phyloP scores from a whole-genome alignment of 2,113 vertebrate species.

The Sminthopsis crassicaudata region DNA sequence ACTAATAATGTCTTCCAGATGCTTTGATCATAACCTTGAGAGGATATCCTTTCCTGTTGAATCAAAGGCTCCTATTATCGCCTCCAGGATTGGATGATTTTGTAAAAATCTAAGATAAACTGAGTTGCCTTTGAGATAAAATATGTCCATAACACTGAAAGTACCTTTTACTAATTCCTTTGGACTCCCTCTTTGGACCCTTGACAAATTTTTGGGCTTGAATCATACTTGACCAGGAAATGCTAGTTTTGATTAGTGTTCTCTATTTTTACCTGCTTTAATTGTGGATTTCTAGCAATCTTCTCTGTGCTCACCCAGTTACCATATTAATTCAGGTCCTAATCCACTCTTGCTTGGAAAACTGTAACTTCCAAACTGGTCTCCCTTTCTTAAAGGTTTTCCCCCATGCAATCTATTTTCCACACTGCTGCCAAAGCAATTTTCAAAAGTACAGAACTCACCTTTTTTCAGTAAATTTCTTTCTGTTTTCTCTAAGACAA shows the following conservation, averaged over 20 bases:
- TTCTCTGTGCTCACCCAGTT: background rate
- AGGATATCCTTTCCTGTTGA: background rate
- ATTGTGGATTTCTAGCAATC: background rate
- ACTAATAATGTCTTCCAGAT: background rate
- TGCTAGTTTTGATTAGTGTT: background rate
- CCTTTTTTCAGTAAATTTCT: background rate
- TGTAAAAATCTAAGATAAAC: background rate
- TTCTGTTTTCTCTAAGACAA: background rate
- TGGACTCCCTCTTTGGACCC: background rate
- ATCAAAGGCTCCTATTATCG: background rate
- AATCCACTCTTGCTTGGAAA: background rate
- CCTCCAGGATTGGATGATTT: background rate
- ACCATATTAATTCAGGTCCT: background rate
- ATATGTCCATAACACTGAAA: background rate
- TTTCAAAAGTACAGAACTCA: background rate
- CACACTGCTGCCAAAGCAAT: background rate
- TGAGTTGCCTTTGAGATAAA: background rate
- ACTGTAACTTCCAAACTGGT: background rate
- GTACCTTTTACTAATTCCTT: background rate
- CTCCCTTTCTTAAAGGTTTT: background rate
- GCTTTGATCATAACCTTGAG: background rate
- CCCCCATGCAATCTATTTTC: background rate
- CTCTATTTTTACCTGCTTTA: background rate
- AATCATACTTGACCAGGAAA: background rate
- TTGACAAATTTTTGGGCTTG: background rate